phyloP scores from a whole-genome alignment of 2,797 vertebrate genomes.

The Sebastes nivosus region DNA sequence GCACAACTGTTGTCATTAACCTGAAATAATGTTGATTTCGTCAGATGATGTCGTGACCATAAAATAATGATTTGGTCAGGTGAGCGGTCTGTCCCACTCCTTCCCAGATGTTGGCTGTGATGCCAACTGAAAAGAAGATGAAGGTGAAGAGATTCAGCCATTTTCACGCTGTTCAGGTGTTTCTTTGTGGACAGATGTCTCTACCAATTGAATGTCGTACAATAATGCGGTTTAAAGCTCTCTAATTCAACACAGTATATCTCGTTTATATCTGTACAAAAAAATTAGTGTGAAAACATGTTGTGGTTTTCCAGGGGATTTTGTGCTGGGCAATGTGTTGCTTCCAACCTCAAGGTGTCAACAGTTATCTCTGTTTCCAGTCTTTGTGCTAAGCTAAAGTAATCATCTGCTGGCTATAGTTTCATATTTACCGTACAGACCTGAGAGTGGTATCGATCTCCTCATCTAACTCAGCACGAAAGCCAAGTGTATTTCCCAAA shows the following conservation, averaged over 20 bases:
- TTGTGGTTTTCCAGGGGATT: background rate
- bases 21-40: background rate
- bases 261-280: background rate
- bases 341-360: background rate
- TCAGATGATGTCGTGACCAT: background rate
- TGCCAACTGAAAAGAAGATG: background rate
- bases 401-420: constrained; percentile 20
- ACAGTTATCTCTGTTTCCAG: constrained; percentile 2
- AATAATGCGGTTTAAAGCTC: background rate
- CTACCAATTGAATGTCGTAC: background rate
- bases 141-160: background rate
- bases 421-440: constrained; percentile 19
- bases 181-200: background rate
- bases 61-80: background rate
- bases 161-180: background rate
- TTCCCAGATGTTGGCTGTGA: background rate
- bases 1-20: background rate
- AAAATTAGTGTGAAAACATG: background rate
- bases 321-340: background rate
- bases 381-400: constrained; percentile 20
- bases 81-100: background rate
- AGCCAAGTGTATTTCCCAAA: background rate
- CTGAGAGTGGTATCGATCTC: constrained; percentile 7
- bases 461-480: background rate
- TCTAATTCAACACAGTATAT: background rate